phyloP scores from a whole-genome alignment of 2,888 invertebrate genomes.

The Dryocosmus kuriphilus region DNA sequence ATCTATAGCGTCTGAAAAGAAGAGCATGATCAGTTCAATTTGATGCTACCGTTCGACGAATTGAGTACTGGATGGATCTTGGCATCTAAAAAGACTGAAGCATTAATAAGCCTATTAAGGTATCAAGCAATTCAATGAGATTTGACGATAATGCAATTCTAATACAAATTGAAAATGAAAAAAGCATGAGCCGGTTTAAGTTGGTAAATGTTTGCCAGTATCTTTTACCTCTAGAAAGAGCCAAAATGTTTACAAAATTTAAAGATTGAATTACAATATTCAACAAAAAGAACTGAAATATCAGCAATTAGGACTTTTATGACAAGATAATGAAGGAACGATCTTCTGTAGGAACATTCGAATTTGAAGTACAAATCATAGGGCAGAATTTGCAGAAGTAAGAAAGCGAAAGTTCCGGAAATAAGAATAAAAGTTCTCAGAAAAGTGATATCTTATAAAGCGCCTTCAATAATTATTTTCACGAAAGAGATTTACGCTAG shows the following conservation, averaged over 20 bases:
- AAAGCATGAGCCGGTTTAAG: background rate
- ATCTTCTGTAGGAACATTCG: background rate
- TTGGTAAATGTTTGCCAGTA: background rate
- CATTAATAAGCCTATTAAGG: constrained; percentile 13
- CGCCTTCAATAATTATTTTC: background rate
- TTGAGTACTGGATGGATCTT: background rate
- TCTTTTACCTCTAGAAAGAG: background rate
- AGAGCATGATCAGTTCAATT: constrained; percentile 13
- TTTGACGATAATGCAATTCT: background rate
- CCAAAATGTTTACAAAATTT: constrained; percentile 3
- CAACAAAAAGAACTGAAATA: background rate
- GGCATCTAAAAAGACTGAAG: constrained; percentile 4
- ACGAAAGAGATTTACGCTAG: background rate
- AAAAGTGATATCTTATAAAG: constrained; percentile 15
- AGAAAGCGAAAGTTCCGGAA: constrained; percentile 4
- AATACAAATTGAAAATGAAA: background rate
- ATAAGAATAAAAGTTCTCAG: constrained; percentile 2
- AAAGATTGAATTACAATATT: constrained; percentile 9
- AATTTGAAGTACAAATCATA: background rate
- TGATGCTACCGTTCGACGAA: constrained; percentile 7
- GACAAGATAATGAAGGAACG: background rate
- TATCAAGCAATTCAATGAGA: background rate
- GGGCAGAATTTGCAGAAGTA: background rate
- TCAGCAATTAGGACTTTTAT: constrained; percentile 12
- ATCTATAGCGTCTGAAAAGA: background rate